Evolutionary conservation across 1,140 invertebrate genomes (phyloP).

Genomic region (Apocrypta bakeri): DNA sequence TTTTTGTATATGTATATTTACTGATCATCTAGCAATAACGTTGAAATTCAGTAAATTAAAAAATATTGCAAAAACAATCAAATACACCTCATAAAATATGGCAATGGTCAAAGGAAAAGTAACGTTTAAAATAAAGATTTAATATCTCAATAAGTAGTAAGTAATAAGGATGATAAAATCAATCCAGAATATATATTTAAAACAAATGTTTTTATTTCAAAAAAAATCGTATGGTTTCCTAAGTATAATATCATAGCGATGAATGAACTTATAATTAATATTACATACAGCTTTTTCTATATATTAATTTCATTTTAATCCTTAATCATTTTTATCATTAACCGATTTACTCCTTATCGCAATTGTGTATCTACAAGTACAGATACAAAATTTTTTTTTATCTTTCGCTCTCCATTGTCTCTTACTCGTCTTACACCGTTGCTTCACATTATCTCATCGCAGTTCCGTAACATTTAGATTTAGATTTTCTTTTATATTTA

Average conservation of each 20-base stretch:
- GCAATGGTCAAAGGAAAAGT: not conserved
- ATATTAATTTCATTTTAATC: slow-evolving; percentile 72
- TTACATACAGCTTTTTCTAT: slow-evolving; percentile 71
- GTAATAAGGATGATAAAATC: not conserved
- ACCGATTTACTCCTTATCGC: slow-evolving; percentile 67
- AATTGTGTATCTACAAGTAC: slow-evolving; percentile 71
- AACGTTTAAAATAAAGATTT: not conserved
- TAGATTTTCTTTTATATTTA: slow-evolving; percentile 39
- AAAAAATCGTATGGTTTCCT: slow-evolving; percentile 71
- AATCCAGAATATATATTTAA: slow-evolving; percentile 60
- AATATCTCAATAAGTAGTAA: not conserved
- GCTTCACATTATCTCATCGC: slow-evolving; percentile 43
- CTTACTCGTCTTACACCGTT: slow-evolving; percentile 38
- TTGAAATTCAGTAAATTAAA: not conserved
- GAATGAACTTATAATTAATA: slow-evolving; percentile 66
- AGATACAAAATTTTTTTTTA: slow-evolving; percentile 70
- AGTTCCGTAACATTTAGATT: slow-evolving; percentile 46
- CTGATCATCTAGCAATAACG: too few relatives aligned
- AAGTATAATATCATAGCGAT: slow-evolving; percentile 69
- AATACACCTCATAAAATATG: not conserved
- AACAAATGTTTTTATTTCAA: slow-evolving; percentile 74
- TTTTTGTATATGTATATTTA: too few relatives aligned
- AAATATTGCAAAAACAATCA: not conserved
- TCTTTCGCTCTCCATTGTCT: slow-evolving; percentile 43
- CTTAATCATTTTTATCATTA: slow-evolving; percentile 61